Base-by-base conservation (phyloP, 2,113 vertebrate species). In the Tapirus terrestris region DNA sequence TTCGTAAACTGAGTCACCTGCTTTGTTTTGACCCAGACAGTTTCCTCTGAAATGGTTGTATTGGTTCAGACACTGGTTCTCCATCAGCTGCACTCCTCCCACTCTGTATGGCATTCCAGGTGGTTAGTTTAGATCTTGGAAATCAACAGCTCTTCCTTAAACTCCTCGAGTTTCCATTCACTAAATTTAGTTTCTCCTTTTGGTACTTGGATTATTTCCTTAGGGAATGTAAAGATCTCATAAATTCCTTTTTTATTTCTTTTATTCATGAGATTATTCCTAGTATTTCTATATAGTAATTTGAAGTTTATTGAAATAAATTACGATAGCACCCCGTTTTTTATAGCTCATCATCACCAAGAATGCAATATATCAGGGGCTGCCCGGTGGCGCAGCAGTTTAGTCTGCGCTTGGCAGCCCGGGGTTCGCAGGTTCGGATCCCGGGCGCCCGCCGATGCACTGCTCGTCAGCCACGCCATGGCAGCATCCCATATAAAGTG, bases 201-300 rank as follows among this genome's bases (percentile, higher is more conserved):
- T 67, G 31, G 51, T 91, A 27, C 45, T 81, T 96, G 79, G 93
- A 86, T 98, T 93, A 96, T 96, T 97, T 97, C 95, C 86, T 96
- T 95, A 89, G 95, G 75, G 79, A 96, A 96, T 91, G 20, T 89
- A 76, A 95, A 95, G 91, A 97, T 91, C 77, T 17, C 72, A 90
- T 95, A 96, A 97, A 97, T 97, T 96, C 91, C 89, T 76, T 79
- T 89, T 95, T 97, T 92, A 93, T 97, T 96, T 97, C 91, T 97
- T 98, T 94, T 97, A 95, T 93, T 93, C 91, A 76, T 92, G 75
- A 98, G 79, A 96, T 96, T 90, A 92, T 98, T 72, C 80, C 91
- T 87, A 92, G 77, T 68, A 56, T 95, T 96, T 93, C 79, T 92
- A 76, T 68, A 77, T 12, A 88, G 39, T 97, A 84, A 94, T 89